phyloP scores from a whole-genome alignment of 2,888 invertebrate genomes.

The Aricia artaxerxes region DNA sequence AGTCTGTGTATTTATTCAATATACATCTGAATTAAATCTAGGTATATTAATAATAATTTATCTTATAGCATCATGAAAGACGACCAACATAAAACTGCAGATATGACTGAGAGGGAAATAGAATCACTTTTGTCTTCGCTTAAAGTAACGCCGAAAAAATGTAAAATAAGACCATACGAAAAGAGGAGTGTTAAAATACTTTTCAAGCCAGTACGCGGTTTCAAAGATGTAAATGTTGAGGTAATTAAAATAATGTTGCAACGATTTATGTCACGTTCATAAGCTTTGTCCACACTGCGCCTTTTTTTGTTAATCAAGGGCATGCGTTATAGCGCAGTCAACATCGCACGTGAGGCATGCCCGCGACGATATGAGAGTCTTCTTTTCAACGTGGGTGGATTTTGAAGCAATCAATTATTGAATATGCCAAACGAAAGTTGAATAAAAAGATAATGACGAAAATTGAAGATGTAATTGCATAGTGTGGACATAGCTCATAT shows the following conservation, averaged over 20 bases:
- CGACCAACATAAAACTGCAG: slow-evolving; percentile 56
- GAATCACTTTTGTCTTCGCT: slow-evolving; percentile 65
- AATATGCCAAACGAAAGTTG: no score
- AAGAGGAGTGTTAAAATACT: slow-evolving; percentile 69
- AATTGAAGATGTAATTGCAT: no score
- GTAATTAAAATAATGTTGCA: slow-evolving; percentile 38
- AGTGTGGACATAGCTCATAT: no score
- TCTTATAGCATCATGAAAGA: slow-evolving; percentile 61
- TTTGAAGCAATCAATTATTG: no score
- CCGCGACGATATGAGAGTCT: no score
- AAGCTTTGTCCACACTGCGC: no score
- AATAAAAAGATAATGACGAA: no score
- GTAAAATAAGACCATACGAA: slow-evolving; percentile 59
- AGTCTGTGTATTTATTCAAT: not conserved
- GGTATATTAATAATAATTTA: not conserved
- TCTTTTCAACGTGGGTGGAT: no score
- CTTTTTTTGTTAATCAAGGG: no score
- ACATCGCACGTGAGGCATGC: no score
- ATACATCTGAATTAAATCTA: no score
- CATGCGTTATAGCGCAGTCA: no score
- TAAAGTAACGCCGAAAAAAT: slow-evolving; percentile 65
- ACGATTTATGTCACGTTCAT: not conserved
- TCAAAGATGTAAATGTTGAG: slow-evolving; percentile 66
- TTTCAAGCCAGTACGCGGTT: slow-evolving; percentile 70
- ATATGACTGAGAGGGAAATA: slow-evolving; percentile 57